Percentiles rank a stretch among this genome's conserved stretches.
Evolutionary conservation across 1,140 invertebrate species (phyloP).

Genomic region (Hypsibius dujardini): DNA sequence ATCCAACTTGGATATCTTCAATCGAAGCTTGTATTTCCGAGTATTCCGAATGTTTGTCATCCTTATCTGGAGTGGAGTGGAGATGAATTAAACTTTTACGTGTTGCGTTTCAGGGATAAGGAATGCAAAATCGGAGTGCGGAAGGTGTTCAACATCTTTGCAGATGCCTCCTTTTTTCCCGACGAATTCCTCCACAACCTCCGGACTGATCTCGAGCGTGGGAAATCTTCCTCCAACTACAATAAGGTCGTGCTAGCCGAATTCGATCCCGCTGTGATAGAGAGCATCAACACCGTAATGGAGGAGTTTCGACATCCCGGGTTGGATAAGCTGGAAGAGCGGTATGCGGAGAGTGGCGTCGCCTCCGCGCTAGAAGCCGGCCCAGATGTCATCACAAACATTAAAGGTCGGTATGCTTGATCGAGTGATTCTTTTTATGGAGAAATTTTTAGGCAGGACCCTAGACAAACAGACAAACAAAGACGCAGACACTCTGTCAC

Average conservation of each 20-base stretch:
- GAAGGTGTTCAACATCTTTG: constrained; percentile 10
- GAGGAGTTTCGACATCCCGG: neutral
- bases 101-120: neutral
- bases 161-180: neutral
- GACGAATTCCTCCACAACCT: neutral
- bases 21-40: neutral
- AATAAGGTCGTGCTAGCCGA: neutral
- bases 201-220: neutral
- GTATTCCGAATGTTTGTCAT: neutral
- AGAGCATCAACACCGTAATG: neutral
- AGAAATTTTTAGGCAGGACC: too few relatives aligned
- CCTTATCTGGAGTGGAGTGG: too few relatives aligned
- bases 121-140: constrained; percentile 5
- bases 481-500: too few relatives aligned
- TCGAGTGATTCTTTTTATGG: too few relatives aligned
- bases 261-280: neutral
- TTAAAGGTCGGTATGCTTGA: too few relatives aligned
- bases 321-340: neutral
- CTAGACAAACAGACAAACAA: too few relatives aligned
- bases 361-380: too few relatives aligned
- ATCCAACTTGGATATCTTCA: too few relatives aligned
- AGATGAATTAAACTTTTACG: too few relatives aligned
- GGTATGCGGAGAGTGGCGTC: neutral
- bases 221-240: neutral
- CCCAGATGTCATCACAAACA: too few relatives aligned